These are phyloP conservation scores for Pseudoatta argentina DNA, from an alignment of 1,140 invertebrate genomes.

Conservation along the genomic window DNA sequence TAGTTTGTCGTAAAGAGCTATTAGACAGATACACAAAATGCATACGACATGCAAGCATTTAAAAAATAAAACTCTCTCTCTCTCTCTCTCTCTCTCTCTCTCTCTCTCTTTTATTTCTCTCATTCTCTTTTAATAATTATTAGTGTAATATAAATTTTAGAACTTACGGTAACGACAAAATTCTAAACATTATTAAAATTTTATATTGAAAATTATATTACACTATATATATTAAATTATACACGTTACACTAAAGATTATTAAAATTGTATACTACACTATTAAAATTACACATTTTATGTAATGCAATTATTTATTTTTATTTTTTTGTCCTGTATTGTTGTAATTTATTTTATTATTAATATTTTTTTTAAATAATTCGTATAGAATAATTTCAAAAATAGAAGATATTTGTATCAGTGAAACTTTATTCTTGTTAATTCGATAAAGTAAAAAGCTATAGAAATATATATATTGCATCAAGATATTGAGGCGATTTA, in stretches of 20 bases:
- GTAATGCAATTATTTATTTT: conserved; percentile 3
- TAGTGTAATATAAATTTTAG: conserved; percentile 5
- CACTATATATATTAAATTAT: no score
- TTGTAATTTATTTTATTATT: neutral
- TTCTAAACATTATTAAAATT: conserved; percentile 8
- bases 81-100: neutral
- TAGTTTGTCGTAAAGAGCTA: neutral
- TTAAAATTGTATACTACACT: neutral
- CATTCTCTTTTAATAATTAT: neutral
- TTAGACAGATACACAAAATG: conserved; percentile 17
- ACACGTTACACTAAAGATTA: neutral
- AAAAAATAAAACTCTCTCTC: conserved; percentile 18
- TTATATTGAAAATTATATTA: neutral
- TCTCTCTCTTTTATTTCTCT: neutral
- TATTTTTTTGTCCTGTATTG: neutral
- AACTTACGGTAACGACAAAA: neutral
- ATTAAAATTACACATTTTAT: neutral
- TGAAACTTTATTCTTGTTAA: neutral
- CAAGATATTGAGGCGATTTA: neutral
- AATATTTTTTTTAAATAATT: neutral
- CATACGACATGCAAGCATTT: neutral
- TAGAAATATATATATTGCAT: neutral
- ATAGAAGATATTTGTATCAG: neutral
- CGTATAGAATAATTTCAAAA: neutral
- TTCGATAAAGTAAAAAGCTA: neutral